A percentile compares a stretch with the other conserved stretches of the same genome.
phyloP scores from a whole-genome alignment of 2,888 invertebrate species.

The Laothoe populi region DNA sequence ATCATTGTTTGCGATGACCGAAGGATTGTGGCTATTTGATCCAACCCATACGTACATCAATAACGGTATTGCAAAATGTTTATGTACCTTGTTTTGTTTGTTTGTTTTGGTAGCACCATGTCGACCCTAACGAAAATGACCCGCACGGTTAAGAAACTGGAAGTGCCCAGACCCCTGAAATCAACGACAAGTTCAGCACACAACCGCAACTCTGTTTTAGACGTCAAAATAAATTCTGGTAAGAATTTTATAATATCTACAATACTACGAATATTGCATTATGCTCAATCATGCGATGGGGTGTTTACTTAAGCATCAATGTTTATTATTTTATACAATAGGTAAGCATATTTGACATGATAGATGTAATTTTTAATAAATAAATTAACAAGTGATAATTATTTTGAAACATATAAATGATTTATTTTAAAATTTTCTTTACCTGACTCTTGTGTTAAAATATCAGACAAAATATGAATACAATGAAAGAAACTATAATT shows the following conservation, averaged over 20 bases:
- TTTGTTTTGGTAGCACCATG: constrained; percentile 74
- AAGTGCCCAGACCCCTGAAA: constrained; percentile 90
- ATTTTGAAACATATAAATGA: too few species aligned
- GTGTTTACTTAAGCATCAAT: too few species aligned
- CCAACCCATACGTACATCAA: constrained; percentile 28
- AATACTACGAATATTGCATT: too few species aligned
- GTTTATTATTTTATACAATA: too few species aligned
- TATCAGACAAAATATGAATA: too few species aligned
- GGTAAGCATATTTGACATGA: too few species aligned
- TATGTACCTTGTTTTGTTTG: constrained; percentile 40
- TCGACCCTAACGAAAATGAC: constrained; percentile 87
- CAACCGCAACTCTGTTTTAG: constrained; percentile 79
- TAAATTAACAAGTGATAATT: too few species aligned
- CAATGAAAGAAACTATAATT: too few species aligned
- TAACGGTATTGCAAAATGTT: constrained; percentile 27
- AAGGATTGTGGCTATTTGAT: constrained; percentile 38
- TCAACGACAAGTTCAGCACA: constrained; percentile 84
- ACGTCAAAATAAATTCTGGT: constrained; percentile 83
- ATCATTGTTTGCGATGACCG: constrained; percentile 52
- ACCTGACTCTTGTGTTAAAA: too few species aligned
- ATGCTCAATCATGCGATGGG: too few species aligned
- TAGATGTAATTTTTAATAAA: too few species aligned
- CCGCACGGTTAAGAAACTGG: constrained; percentile 89
- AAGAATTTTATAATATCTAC: constrained; percentile 45
- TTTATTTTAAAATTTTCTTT: too few species aligned